phyloP scores from a whole-genome alignment of 2,888 invertebrate species.

The Adela reaumurella region DNA sequence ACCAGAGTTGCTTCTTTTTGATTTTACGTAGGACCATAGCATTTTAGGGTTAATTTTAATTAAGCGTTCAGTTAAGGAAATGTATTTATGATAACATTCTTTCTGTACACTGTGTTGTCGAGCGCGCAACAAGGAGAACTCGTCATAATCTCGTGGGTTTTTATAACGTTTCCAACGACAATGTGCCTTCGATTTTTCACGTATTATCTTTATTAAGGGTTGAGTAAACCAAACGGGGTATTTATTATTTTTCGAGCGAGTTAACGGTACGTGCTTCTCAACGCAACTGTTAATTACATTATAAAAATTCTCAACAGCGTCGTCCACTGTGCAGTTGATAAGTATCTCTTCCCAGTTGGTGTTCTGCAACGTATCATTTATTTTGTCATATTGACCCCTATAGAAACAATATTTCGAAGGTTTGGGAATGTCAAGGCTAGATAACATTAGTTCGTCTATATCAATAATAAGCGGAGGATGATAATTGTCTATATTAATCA shows the following conservation, averaged over 20 bases:
- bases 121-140: not conserved
- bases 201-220: slow-evolving; percentile 1
- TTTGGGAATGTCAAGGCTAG: too few species aligned
- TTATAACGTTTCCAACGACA: not conserved
- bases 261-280: not conserved
- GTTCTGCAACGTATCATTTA: not conserved
- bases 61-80: not conserved
- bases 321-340: not conserved
- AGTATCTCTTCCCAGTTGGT: not conserved
- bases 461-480: too few species aligned
- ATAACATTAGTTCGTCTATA: too few species aligned
- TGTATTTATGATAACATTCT: not conserved
- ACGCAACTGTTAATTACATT: not conserved
- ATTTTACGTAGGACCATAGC: not conserved
- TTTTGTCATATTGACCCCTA: too few species aligned
- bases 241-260: not conserved
- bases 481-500: too few species aligned
- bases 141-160: slow-evolving; percentile 1
- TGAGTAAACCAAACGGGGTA: not conserved
- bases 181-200: slow-evolving; percentile 1
- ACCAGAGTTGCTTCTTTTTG: too few species aligned
- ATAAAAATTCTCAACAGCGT: not conserved
- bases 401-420: too few species aligned
- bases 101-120: not conserved
- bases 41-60: not conserved